Base-by-base conservation (phyloP, 2,797 vertebrate species). In the Catharus ustulatus region DNA sequence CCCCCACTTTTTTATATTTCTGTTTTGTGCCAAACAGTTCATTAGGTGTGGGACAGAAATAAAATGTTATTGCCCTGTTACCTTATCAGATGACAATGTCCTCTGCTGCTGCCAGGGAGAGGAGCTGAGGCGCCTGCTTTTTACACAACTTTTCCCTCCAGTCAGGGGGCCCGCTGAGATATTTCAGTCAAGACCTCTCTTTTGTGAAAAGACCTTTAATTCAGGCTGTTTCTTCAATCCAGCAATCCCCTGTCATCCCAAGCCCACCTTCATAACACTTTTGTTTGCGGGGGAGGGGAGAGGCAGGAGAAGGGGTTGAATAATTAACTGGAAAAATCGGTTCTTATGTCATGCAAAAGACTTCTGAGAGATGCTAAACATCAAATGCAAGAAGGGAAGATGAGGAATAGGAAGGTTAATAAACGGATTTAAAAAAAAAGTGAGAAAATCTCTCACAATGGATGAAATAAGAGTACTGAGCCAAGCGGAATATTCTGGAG, bases 261-360 rank as follows among this genome's bases (percentile, higher is more conserved):
- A 96, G 62, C 23, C 46, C 83, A 94, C 91, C 83, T 89, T 90
- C 74, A 62, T 68, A 87, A 90, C 32, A 34, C 5, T 76, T 51
- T 42, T 82, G 54, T 90, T 89, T 34, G 4, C 5, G 52, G 57
- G 43, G 55, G 19, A 79, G 16, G 64, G 52, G 57, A 87, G 61
- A 71, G 6, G 20, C 34, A 59, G 73, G 55, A 81, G 54, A 87
- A 84, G 57, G 52, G 17, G 79, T 91, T 89, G 84, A 88, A 95
- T 90, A 94, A 95, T 94, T 96, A 91, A 66, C 52, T 94, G 87
- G 89, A 95, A 95, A 94, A 92, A 95, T 87, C 76, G 69, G 55
- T 90, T 96, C 77, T 85, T 80, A 64, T 93, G 91, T 96, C 85
- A 90, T 36, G 83, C 69, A 76, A 94, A 95, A 95, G 75, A 85